Base-by-base conservation (phyloP, 2,113 vertebrate species). In the Tamias sibiricus region DNA sequence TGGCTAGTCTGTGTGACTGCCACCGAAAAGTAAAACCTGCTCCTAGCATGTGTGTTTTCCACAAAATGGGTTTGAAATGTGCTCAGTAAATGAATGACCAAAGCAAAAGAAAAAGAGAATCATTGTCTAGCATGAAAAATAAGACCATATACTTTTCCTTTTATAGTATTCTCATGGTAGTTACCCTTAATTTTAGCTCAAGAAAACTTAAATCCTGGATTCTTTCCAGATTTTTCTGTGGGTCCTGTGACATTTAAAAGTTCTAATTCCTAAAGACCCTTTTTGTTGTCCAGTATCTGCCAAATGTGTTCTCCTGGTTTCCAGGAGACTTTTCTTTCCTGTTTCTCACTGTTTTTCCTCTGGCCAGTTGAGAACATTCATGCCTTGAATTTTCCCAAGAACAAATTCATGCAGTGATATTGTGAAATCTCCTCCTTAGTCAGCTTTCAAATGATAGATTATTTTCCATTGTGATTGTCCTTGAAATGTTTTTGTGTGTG, bases 401-500 rank as follows among this genome's bases (percentile, higher is more conserved):
- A 84, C 0, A 5, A 71, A 92, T 77, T 94, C 30, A 54, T 42
- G 32, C 74, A 68, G 44, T 37, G 92, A 90, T 72, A 84, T 90
- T 97, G 92, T 87, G 92, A 97, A 97, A 97, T 90, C 44, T 68
- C 87, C 79, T 49, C n/a, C 69, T 97, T 90, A 96, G 91, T 97
- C 94, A 96, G 95, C 90, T 85, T 94, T 95, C 90, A 95, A 95
- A 91, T 49, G 80, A 90, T 37, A 77, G 94, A 64, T 91, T 97
- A 75, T 91, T 95, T 90, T 92, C 95, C 76, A 90, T 30, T 95
- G 94, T 91, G 82, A 97, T 44, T 77, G 76, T 87, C 49, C 64
- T 89, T 47, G 75, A 90, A 83, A 76, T 91, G 82, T 93, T 72
- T 97, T 72, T 97, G 42, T 64, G 75, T 92, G 64, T 95, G 69